Evolutionary conservation across 2,888 invertebrate genomes (phyloP).

Genomic region (Lacanobia wlatinum): DNA sequence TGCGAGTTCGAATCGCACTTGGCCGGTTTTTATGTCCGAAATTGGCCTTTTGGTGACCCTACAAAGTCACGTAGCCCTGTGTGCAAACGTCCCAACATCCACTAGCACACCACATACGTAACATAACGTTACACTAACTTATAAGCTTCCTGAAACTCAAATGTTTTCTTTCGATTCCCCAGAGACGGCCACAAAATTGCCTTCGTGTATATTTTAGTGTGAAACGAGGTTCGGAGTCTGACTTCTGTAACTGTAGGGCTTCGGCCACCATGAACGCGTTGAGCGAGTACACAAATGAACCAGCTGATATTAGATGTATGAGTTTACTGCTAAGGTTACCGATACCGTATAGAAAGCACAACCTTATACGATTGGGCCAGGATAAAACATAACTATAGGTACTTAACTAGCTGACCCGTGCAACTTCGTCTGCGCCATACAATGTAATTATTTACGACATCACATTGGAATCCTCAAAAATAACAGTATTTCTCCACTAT

Average conservation of each 20-base stretch:
- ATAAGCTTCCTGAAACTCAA: constrained; percentile 50
- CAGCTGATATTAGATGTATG: too few species aligned
- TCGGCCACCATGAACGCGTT: background rate
- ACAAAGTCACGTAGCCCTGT: background rate
- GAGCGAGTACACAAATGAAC: background rate
- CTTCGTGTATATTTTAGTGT: constrained; percentile 68
- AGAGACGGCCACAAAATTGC: constrained; percentile 63
- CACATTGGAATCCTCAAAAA: too few species aligned
- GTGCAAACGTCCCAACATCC: background rate
- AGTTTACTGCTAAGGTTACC: too few species aligned
- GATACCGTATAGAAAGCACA: too few species aligned
- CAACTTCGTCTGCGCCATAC: too few species aligned
- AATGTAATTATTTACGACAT: too few species aligned
- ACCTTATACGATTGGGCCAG: too few species aligned
- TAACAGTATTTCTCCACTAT: too few species aligned
- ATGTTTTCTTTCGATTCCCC: constrained; percentile 69
- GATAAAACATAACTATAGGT: too few species aligned
- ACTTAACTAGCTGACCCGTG: too few species aligned
- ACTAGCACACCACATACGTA: constrained; percentile 28
- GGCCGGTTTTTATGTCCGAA: too few species aligned
- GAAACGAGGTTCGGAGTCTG: constrained; percentile 49
- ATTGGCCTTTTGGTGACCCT: background rate
- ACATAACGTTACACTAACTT: constrained; percentile 31
- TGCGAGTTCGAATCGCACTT: too few species aligned
- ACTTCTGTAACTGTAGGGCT: constrained; percentile 18